Evolutionary conservation across 1,140 invertebrate genomes (phyloP), one percentile per base, ranked within the genome.

Genomic region (Procambarus clarkii): DNA sequence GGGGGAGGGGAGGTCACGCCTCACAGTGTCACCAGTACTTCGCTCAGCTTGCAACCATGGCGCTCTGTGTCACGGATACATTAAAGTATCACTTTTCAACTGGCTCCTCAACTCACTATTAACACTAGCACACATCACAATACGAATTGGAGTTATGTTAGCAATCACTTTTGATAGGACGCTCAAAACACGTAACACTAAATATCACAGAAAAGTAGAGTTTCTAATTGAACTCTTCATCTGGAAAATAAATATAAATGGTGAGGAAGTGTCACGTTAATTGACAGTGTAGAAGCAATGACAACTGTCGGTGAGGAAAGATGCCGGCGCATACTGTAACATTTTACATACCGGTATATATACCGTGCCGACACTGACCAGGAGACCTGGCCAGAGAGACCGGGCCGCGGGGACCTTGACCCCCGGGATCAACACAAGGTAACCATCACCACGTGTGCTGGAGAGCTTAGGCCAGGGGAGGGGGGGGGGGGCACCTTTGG

Each of bases 131-230:
- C 60, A 64, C 80, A 60, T 82, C 80, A 58, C 80, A 82, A 54
- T 82, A 82, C 21, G 34, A 21, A 64, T 64, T 64, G 11, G 4
- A 54, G 13, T 64, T 64, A 18, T 64, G 60, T 64, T 13, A 74
- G n/a, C n/a, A 74, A 83, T 48, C 18, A 7, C 74, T 86, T 88
- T 88, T 88, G 86, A 88, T 71, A 81, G 34, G 77, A 45, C 79
- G 86, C 78, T 88, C 86, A 69, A 34, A 18, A 44, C 86, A 81
- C 86, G 80, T 88, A 88, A 88, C 86, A 88, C 77, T 88, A 88
- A 81, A 81, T 88, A 88, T 88, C 86, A 88, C 86, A 88, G 86
- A 69, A 69, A n/a, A 80, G 48, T 48, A 48, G 48, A 48, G 71
- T 78, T 71, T 78, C 50, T 78, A 21, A 74, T 58, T 78, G 34